phyloP scores from a whole-genome alignment of 2,888 invertebrate species.

The Ormia ochracea region DNA sequence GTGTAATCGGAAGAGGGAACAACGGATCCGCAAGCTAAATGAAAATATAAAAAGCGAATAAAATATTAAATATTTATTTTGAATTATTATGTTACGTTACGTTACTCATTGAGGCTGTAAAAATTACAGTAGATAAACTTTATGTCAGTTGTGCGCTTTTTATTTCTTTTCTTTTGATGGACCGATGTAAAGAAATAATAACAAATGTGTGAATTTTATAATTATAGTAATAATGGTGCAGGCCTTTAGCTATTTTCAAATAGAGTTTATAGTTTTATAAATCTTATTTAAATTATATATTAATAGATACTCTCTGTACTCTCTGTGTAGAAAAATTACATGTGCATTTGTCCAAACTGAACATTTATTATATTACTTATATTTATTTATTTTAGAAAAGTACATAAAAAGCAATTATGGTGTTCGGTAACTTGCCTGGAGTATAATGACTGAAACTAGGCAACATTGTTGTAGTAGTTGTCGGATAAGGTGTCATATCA shows the following conservation, averaged over 20 bases:
- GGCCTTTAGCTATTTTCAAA: background rate
- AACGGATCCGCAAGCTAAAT: constrained; percentile 80
- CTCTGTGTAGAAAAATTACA: no score
- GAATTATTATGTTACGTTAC: background rate
- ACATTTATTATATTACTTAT: no score
- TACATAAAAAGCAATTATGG: background rate
- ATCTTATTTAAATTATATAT: background rate
- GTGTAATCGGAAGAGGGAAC: constrained; percentile 83
- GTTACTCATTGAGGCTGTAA: no score
- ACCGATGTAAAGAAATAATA: background rate
- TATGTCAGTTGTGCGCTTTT: constrained; percentile 2
- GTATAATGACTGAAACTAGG: constrained; percentile 84
- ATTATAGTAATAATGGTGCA: constrained; percentile 38
- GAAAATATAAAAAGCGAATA: background rate
- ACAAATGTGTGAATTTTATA: constrained; percentile 30
- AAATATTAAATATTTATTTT: background rate
- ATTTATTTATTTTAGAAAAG: no score
- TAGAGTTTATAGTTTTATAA: background rate
- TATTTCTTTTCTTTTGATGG: background rate
- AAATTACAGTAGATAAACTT: background rate
- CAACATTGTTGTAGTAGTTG: constrained; percentile 78
- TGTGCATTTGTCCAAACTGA: background rate
- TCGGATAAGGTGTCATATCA: constrained; percentile 38
- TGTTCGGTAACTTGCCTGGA: constrained; percentile 79
- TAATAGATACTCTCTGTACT: no score